Conservation (phyloP, 2,888 invertebrate genomes). For the Trisateles emortualis region DNA sequence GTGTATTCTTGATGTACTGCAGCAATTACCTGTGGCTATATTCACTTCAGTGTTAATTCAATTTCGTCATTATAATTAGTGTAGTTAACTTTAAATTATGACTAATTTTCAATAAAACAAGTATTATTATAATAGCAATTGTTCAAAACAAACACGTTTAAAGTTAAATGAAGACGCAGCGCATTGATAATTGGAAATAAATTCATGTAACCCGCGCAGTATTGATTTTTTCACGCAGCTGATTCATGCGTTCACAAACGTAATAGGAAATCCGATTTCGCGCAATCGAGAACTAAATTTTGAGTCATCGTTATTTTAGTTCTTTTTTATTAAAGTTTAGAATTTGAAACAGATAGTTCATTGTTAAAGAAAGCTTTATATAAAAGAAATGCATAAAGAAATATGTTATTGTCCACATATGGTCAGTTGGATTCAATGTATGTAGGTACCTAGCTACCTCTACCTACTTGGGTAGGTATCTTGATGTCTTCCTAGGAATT, state of each 20-base stretch:
- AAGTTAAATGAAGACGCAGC: conserved; percentile 15
- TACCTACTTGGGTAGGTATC: too few species aligned
- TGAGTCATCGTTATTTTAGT: conserved; percentile 76
- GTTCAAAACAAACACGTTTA: conserved; percentile 20
- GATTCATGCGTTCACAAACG: conserved; percentile 64
- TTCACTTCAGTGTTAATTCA: conserved; percentile 70
- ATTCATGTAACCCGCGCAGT: conserved; percentile 55
- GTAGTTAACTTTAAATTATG: conserved; percentile 51
- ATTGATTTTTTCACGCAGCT: conserved; percentile 82
- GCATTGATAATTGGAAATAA: conserved; percentile 30
- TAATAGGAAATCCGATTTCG: conserved; percentile 58
- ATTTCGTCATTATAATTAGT: conserved; percentile 60
- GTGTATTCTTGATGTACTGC: conserved; percentile 60
- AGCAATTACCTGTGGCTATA: conserved; percentile 65
- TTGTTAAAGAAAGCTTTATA: conserved; percentile 31
- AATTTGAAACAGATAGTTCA: conserved; percentile 40
- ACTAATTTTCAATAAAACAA: conserved; percentile 45
- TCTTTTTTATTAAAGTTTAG: conserved; percentile 43
- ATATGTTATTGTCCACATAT: conserved; percentile 13
- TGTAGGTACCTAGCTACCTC: too few species aligned
- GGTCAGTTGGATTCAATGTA: conserved; percentile 13
- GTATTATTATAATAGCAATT: conserved; percentile 19
- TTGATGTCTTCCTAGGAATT: conserved; percentile 46
- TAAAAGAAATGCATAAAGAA: conserved; percentile 9
- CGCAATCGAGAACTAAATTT: conserved; percentile 62